phyloP scores from a whole-genome alignment of 2,888 invertebrate genomes.

The Acronicta leporina region DNA sequence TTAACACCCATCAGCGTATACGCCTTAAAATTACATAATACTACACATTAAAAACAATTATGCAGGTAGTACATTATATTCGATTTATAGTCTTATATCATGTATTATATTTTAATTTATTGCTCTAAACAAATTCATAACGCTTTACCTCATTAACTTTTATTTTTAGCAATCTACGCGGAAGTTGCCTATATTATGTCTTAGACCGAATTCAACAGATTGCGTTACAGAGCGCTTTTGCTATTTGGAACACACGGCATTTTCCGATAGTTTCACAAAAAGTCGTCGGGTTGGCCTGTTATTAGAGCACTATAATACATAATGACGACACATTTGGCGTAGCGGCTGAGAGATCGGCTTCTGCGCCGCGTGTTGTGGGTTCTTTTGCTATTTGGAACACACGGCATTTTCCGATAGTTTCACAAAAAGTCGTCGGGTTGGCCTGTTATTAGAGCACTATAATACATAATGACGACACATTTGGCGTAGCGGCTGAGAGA shows the following conservation, averaged over 20 bases:
- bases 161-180: conserved; percentile 51
- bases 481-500: no score
- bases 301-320: conserved; percentile 49
- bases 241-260: conserved; percentile 46
- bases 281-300: conserved; percentile 43
- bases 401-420: conserved; percentile 35
- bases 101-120: conserved; percentile 8
- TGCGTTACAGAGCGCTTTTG: conserved; percentile 50
- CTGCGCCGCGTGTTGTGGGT: no score
- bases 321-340: conserved; percentile 48
- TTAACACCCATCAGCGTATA: no score
- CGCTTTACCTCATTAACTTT: conserved; percentile 38
- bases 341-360: no score
- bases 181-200: conserved; percentile 31
- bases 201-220: conserved; percentile 37
- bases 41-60: conserved; percentile 6
- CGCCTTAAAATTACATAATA: no score
- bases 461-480: conserved; percentile 49
- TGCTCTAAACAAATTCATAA: conserved; percentile 25
- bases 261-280: conserved; percentile 44
- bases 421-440: conserved; percentile 47
- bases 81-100: background rate
- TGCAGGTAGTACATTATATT: conserved; percentile 13
- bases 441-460: conserved; percentile 47
- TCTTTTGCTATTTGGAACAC: conserved; percentile 50